Evolutionary conservation across 2,888 invertebrate species (phyloP).

Genomic region (Baronia brevicornis): DNA sequence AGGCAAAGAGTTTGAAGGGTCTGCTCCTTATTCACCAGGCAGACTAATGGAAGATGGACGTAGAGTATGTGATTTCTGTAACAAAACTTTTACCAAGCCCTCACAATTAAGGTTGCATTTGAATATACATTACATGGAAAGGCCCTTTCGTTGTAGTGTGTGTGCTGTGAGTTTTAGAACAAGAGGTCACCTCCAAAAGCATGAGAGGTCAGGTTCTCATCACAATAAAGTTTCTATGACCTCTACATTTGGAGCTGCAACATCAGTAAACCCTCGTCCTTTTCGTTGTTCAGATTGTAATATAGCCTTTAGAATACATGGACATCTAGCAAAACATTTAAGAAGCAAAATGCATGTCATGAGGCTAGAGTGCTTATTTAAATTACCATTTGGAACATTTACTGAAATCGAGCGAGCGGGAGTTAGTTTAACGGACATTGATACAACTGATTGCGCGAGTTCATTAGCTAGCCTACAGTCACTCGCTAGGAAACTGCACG

Average conservation of each 20-base stretch:
- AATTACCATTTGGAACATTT: conserved; percentile 94
- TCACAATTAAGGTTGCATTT: conserved; percentile 93
- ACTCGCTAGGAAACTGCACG: conserved; percentile 86
- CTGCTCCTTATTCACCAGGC: conserved; percentile 62
- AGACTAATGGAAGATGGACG: conserved; percentile 83
- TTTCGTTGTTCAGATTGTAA: conserved; percentile 97
- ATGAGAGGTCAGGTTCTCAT: conserved; percentile 93
- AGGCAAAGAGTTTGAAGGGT: conserved; percentile 64
- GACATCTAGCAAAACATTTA: conserved; percentile 97
- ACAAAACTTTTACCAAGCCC: conserved; percentile 93
- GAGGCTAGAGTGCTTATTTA: conserved; percentile 93
- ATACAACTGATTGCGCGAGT: conserved; percentile 97
- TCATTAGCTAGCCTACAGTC: conserved; percentile 91
- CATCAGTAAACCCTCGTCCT: conserved; percentile 93
- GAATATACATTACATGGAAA: conserved; percentile 96
- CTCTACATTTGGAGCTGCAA: conserved; percentile 88
- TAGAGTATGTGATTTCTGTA: conserved; percentile 89
- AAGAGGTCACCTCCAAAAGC: conserved; percentile 94
- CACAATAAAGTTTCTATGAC: conserved; percentile 94
- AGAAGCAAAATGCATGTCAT: conserved; percentile 97
- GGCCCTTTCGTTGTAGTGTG: conserved; percentile 92
- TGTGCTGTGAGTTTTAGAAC: conserved; percentile 94
- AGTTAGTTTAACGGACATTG: conserved; percentile 93
- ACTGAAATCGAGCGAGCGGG: conserved; percentile 95
- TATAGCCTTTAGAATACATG: conserved; percentile 96